phyloP scores from a whole-genome alignment of 1,140 invertebrate species.

The Caenorhabditis brenneri region DNA sequence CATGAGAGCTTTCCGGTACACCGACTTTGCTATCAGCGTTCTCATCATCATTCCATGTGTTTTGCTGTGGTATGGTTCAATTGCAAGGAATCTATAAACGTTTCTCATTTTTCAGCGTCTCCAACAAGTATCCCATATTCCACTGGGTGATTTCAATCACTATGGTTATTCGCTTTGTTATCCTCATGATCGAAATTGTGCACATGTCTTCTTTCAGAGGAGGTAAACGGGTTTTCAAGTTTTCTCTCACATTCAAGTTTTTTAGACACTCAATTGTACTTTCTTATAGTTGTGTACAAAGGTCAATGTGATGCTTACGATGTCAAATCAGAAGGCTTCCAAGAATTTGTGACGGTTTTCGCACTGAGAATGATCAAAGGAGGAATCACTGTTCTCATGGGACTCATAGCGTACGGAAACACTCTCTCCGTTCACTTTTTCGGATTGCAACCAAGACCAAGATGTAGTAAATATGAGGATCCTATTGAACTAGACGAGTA shows the following conservation, averaged over 20 bases:
- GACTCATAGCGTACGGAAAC: neutral
- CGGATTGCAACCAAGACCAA: too few relatives aligned
- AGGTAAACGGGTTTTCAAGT: neutral
- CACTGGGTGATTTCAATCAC: neutral
- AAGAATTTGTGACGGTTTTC: neutral
- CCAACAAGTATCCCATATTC: neutral
- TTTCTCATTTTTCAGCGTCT: neutral
- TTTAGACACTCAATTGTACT: constrained; percentile 1
- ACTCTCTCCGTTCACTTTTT: neutral
- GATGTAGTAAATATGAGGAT: neutral
- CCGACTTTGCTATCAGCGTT: neutral
- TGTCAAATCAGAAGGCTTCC: neutral
- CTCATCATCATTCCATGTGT: neutral
- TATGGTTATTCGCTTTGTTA: neutral
- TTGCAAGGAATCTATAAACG: neutral
- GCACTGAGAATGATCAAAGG: neutral
- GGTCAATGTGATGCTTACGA: neutral
- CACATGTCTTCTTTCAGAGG: neutral
- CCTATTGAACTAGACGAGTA: neutral
- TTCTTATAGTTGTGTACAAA: neutral
- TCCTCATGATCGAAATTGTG: neutral
- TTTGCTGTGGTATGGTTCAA: neutral
- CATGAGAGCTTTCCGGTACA: neutral
- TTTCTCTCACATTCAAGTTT: neutral
- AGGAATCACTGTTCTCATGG: neutral